These are phyloP conservation scores for Andricus grossulariae DNA, from an alignment of 1,140 invertebrate species.

Conservation along the genomic window DNA sequence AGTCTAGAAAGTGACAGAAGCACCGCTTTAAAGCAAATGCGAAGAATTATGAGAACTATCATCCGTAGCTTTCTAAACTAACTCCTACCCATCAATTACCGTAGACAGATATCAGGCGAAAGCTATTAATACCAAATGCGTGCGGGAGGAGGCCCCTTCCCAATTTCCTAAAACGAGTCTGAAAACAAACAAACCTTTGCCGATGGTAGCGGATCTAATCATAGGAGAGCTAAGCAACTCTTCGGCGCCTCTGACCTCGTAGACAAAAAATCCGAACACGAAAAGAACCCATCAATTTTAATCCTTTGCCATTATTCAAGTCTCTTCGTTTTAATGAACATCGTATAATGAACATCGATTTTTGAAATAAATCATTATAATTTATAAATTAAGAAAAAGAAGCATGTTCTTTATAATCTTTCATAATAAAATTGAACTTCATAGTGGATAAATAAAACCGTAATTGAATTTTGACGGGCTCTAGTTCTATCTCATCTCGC, in stretches of 20 bases:
- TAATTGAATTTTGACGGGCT: neutral
- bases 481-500: neutral
- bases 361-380: too few relatives aligned
- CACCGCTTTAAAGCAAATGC: neutral
- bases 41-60: slow-evolving; percentile 5
- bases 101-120: neutral
- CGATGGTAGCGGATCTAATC: neutral
- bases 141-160: neutral
- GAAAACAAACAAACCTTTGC: slow-evolving; percentile 11
- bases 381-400: too few relatives aligned
- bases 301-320: too few relatives aligned
- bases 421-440: too few relatives aligned
- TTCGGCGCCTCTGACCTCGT: too few relatives aligned
- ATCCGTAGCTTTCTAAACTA: neutral
- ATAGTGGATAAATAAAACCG: neutral
- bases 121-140: slow-evolving; percentile 8
- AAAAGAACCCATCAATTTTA: too few relatives aligned
- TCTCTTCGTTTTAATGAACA: too few relatives aligned
- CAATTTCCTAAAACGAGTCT: slow-evolving; percentile 11
- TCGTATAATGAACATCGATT: too few relatives aligned
- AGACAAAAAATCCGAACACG: too few relatives aligned
- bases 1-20: neutral
- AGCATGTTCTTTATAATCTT: too few relatives aligned
- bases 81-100: slow-evolving; percentile 18
- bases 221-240: neutral